Evolutionary conservation across 2,888 invertebrate species (phyloP), one percentile per base, ranked within the genome.

Genomic region (Protula sp.): DNA sequence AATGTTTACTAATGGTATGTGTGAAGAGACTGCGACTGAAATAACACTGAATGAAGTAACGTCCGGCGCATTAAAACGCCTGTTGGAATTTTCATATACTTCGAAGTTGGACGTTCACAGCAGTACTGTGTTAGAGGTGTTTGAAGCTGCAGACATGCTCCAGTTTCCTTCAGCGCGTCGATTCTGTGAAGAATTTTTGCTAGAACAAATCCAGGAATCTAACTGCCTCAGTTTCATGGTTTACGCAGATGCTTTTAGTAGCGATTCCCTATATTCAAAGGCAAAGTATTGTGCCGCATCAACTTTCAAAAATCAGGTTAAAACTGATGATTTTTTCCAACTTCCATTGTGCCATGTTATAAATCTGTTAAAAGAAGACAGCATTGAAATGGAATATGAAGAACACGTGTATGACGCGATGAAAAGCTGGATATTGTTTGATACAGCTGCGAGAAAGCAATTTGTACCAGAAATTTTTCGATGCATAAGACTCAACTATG

Each of bases 11-110:
- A 76, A 75, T 64, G 75, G 77, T 57, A 67, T 80, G 57, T 67
- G 71, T 47, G 81, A 81, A 61, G 74, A 75, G 30, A 66, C 67
- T 1, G 75, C 77, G 45, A 65, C 70, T n/a, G 70, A 72, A 31
- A 73, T 81, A 2, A 66, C 66, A 3, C 74, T 80, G 55, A 76
- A 76, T 58, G 75, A 77, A 28, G 72, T 80, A 31, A 75, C 78
- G 3, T 73, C 79, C 3, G 74, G 75, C 72, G 78, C 75, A 14
- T 67, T 81, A 62, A 77, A 78, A 57, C 63, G 75, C 9, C 70
- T 81, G 2, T 60, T 73, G 5, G 80, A 81, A 47, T 80, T 78
- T 65, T 76, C 79, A 0, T 81, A 81, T 64, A 79, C 78, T 30
- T 81, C 80, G 1, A 70, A 69, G 27, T 61, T 80, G 59, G 74